phyloP scores from a whole-genome alignment of 2,113 vertebrate genomes.

The Tetraodon nigroviridis region DNA sequence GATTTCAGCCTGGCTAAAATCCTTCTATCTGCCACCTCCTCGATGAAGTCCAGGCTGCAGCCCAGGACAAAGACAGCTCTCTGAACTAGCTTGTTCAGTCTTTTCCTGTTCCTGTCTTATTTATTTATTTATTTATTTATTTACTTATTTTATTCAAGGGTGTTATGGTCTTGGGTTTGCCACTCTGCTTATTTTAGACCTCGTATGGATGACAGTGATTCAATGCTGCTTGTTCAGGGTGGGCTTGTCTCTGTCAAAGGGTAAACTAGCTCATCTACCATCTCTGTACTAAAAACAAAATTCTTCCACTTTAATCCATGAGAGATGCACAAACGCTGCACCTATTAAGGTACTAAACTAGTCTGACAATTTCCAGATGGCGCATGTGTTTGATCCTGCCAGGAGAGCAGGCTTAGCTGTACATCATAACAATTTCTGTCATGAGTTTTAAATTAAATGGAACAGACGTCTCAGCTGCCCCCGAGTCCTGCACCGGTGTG shows the following conservation, averaged over 20 bases:
- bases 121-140: too few relatives aligned
- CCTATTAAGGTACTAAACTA: constrained; percentile 19
- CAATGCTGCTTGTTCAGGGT: constrained; percentile 10
- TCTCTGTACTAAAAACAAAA: background rate
- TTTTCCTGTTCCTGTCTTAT: too few relatives aligned
- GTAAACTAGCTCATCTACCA: background rate
- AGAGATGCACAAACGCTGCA: constrained; percentile 12
- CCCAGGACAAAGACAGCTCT: too few relatives aligned
- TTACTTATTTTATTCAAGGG: too few relatives aligned
- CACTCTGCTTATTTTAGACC: constrained; percentile 12
- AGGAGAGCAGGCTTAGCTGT: constrained; percentile 19
- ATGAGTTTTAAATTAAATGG: constrained; percentile 19
- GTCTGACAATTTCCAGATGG: constrained; percentile 22
- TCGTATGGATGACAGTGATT: constrained; percentile 22
- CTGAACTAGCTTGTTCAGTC: too few relatives aligned
- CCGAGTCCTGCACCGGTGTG: constrained; percentile 41
- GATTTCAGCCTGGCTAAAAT: too few relatives aligned
- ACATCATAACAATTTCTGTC: constrained; percentile 21
- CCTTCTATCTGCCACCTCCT: too few relatives aligned
- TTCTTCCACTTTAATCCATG: constrained; percentile 16
- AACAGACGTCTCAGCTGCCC: constrained; percentile 34
- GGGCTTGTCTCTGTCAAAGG: background rate
- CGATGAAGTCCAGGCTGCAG: too few relatives aligned
- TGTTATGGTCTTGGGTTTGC: background rate
- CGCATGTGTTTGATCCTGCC: constrained; percentile 16